These are phyloP conservation scores for Anisognathus igniventris DNA, from an alignment of 2,797 vertebrate genomes.

Conservation along the genomic window DNA sequence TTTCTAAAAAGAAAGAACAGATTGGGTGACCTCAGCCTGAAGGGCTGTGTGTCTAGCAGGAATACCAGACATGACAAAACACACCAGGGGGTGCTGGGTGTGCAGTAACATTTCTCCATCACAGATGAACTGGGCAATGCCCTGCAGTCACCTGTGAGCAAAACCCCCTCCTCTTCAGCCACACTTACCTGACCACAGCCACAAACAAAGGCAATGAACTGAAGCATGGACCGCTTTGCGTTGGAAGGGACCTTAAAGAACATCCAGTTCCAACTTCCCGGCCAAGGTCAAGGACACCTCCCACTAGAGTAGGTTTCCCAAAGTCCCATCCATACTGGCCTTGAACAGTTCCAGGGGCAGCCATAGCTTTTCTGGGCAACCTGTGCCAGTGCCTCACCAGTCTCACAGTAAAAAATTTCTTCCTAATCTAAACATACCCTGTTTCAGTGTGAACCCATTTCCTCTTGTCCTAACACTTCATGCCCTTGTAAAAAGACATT, in stretches of 20 bases:
- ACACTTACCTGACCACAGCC: fast-evolving
- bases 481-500: not conserved
- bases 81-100: fast-evolving
- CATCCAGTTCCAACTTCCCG: not conserved
- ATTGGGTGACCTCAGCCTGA: not conserved
- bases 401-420: not conserved
- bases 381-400: not conserved
- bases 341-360: not conserved
- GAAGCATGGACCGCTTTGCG: not conserved
- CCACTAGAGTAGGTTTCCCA: not conserved
- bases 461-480: not conserved
- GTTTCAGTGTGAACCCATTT: not conserved
- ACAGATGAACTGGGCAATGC: not conserved
- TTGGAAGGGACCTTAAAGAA: not conserved
- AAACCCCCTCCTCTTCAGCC: not conserved
- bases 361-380: not conserved
- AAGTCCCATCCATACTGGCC: not conserved
- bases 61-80: fast-evolving
- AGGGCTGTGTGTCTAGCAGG: not conserved
- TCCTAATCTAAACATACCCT: not conserved
- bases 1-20: not conserved
- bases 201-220: fast-evolving
- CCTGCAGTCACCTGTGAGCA: fast-evolving
- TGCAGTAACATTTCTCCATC: not conserved
- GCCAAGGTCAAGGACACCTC: not conserved